A percentile compares a stretch with the other conserved stretches of the same genome.
Evolutionary conservation across 2,113 vertebrate genomes (phyloP).

Genomic region (Neodontobutis hainanensis): DNA sequence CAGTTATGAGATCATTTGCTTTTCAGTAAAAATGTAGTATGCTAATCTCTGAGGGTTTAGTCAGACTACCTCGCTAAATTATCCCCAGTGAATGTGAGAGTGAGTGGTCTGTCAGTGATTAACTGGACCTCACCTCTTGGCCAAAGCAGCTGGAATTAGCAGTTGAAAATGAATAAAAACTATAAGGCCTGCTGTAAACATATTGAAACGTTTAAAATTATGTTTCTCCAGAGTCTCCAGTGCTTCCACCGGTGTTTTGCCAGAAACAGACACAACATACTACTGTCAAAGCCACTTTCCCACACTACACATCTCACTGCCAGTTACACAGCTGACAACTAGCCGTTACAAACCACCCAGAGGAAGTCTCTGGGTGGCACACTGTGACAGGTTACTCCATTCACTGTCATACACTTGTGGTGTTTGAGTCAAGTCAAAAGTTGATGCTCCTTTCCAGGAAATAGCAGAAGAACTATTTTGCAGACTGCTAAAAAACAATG

Average conservation of each 20-base stretch:
- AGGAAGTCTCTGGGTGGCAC: conserved; percentile 26
- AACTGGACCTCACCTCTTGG: no score
- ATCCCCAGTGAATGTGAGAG: no score
- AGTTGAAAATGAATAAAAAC: no score
- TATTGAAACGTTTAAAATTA: no score
- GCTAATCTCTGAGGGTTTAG: no score
- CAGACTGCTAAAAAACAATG: background rate
- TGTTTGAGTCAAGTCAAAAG: conserved; percentile 31
- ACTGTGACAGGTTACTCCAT: conserved; percentile 32
- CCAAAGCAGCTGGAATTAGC: no score
- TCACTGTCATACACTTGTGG: conserved; percentile 30
- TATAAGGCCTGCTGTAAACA: no score
- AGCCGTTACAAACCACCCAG: conserved; percentile 61
- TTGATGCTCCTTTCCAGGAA: conserved; percentile 22
- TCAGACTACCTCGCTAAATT: no score
- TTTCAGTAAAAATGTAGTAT: no score
- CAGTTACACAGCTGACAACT: conserved; percentile 32
- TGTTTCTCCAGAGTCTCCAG: background rate
- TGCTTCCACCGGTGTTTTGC: background rate
- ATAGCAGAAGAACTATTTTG: conserved; percentile 6
- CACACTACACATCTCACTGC: conserved; percentile 11
- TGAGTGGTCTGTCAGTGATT: no score
- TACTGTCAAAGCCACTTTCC: conserved; percentile 33
- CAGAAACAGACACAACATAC: background rate
- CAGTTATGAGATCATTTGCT: no score